Percentiles rank a stretch among this genome's conserved stretches.
Evolutionary conservation across 2,113 vertebrate species (phyloP).

Genomic region (Carettochelys insculpta): DNA sequence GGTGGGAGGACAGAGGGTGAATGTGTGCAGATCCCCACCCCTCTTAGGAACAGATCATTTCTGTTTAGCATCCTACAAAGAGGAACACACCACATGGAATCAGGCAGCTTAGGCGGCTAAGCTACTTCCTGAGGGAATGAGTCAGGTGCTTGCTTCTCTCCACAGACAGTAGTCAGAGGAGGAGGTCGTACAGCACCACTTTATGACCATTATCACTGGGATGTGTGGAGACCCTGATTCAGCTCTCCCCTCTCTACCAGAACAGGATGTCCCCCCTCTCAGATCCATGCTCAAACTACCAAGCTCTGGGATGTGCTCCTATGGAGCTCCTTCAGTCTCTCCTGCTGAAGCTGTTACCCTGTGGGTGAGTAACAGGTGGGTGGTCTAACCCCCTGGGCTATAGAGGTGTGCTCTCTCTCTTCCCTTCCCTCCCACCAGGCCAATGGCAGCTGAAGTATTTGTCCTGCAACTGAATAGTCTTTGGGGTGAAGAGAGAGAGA

Average conservation of each 20-base stretch:
- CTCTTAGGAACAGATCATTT: not conserved
- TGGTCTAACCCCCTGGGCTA: not conserved
- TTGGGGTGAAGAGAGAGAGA: not conserved
- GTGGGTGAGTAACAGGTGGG: not conserved
- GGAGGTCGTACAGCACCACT: not conserved
- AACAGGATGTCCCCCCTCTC: not conserved
- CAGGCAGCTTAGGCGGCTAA: not conserved
- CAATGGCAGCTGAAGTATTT: not conserved
- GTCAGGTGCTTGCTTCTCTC: not conserved
- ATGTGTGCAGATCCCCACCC: not conserved
- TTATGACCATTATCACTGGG: not conserved
- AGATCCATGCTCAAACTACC: not conserved
- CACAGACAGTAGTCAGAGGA: not conserved
- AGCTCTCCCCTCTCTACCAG: not conserved
- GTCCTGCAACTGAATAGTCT: not conserved
- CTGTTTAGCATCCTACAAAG: not conserved
- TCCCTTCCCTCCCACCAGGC: not conserved
- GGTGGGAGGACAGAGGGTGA: too few species aligned
- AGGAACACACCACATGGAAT: not conserved
- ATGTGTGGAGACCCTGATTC: not conserved
- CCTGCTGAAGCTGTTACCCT: not conserved
- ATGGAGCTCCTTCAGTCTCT: not conserved
- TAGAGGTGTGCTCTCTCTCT: not conserved
- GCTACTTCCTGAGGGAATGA: not conserved
- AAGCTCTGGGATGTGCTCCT: not conserved